Base-by-base conservation (phyloP, 1,140 invertebrate genomes). In the Meloidogyne exigua region DNA sequence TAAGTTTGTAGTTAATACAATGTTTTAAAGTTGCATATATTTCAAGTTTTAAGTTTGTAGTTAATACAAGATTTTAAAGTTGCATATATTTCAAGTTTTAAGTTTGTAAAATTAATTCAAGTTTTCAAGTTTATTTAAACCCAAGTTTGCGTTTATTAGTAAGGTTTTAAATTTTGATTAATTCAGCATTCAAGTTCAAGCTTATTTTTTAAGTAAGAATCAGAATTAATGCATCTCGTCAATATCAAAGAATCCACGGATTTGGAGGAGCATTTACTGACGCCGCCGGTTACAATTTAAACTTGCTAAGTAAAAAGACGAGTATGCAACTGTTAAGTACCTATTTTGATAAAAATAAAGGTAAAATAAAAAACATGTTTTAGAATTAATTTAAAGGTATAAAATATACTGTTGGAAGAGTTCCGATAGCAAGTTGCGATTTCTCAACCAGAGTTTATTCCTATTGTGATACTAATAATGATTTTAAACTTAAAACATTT, bases 381-480 rank as follows among this genome's bases (percentile, higher is more conserved):
- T 23, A n/a, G 10, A 74, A n/a, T n/a, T n/a, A 36, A 13, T 21
- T 36, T 15, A 69, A 28, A 85, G 84, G 92, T 10, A 88, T 93
- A 76, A 91, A 92, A 77, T 95, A 94, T 86, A 92, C 90, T 74
- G 85, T 94, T 69, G 91, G 92, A 25, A 87, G 93, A 64, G 90
- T 93, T 0, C 92, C 93, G 0, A 94, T 95, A 49, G 94, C 91
- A 21, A 93, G 93, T 23, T 91, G 91, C 80, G 94, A 96, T 88
- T 94, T 93, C 86, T 93, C 92, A 0, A 91, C 89, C 0, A 89
- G 89, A 66, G 82, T 87, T 0, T 93, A 93, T 82, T 90, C 92
- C 0, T 92, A 92, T 82, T 91, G 92, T 84, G 92, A 92, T 78
- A 36, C 78, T 26, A 49, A 57, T 2, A 69, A 82, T 36, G 92